These are phyloP conservation scores for Stylophora pistillata DNA, from an alignment of 64 coral and sea anemone genomes.

Conservation along the genomic window DNA sequence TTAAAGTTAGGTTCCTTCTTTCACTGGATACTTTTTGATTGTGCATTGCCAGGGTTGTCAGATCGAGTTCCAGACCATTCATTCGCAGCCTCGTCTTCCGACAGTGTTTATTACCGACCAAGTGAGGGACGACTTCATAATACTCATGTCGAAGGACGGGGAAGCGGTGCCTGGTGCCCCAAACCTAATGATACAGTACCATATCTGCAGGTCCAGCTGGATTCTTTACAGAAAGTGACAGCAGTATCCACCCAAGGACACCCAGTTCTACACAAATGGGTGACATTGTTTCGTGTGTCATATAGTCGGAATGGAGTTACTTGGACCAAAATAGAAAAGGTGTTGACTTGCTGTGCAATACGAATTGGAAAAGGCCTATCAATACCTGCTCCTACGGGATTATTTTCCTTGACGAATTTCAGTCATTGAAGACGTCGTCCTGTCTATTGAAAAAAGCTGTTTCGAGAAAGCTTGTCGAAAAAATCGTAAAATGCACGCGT, in stretches of 20 bases:
- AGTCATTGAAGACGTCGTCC: too few relatives aligned
- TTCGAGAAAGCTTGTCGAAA: too few relatives aligned
- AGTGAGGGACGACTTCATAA: conserved; percentile 74
- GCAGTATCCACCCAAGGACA: conserved; percentile 75
- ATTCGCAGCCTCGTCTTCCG: conserved; percentile 28
- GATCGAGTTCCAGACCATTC: background rate
- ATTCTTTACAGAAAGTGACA: conserved; percentile 35
- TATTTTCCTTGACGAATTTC: too few relatives aligned
- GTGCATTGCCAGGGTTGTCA: background rate
- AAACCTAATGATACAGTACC: conserved; percentile 46
- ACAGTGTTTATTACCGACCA: conserved; percentile 40
- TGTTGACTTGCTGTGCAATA: background rate
- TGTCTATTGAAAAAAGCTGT: too few relatives aligned
- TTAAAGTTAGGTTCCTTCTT: too few relatives aligned
- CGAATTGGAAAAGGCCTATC: background rate
- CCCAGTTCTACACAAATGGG: conserved; percentile 50
- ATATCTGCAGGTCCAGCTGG: conserved; percentile 72
- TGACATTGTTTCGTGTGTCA: conserved; percentile 42
- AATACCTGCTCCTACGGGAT: too few relatives aligned
- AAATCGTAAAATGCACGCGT: too few relatives aligned
- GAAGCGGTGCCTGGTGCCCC: conserved; percentile 76
- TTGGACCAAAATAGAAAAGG: conserved; percentile 44
- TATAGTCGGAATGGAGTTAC: conserved; percentile 56
- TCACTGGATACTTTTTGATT: background rate
- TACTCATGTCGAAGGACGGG: conserved; percentile 28